Base-by-base conservation (phyloP, 1,140 invertebrate genomes). In the Dolichoris vasculosae region DNA sequence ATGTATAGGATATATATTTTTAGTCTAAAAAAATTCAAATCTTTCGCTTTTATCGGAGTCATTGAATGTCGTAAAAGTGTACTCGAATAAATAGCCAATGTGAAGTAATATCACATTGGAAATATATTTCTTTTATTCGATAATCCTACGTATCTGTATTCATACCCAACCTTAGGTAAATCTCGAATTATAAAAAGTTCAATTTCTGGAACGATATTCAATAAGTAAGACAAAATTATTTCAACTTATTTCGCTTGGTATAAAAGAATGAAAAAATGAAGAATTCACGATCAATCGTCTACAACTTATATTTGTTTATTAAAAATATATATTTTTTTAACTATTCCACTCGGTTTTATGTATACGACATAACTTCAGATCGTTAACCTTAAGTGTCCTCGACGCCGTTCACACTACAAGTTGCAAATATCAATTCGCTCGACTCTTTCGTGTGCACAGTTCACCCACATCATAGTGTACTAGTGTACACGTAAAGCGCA, bases 311-410 rank as follows among this genome's bases (percentile, higher is more conserved):
- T 30, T 1, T 40, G 13, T 71, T 71, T 71, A 20, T 15, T 30
- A 64, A 64, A 64, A 35, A 67, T 15, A 15, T 35, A 11, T 6
- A 35, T 20, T 1, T 67, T 8, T 71, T 71, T 9, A 71, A 67
- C 64, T 23, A 43, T 20, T 40, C 35, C 3, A 38, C 30, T 8
- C 1, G 20, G 11, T 26, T n/a, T 71, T 11, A 30, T 9, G 64
- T 38, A 71, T 40, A 73, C 40, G 26, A 43, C 23, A 43, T 17
- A 23, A 73, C 23, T 73, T 40, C 11, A 43, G 40, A 67, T 81
- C 40, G 43, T 81, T 81, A 46, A 81, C 63, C 79, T 81, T 64
- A 63, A 17, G 38, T 43, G n/a, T 81, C 59, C 43, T 69, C 79
- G 79, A 30, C 6, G 79, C 63, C 63, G 15, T 81, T 81, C 59